A percentile compares a stretch with the other conserved stretches of the same genome.
Evolutionary conservation across 2,797 vertebrate genomes (phyloP).

Genomic region (Acanthiza pusilla): DNA sequence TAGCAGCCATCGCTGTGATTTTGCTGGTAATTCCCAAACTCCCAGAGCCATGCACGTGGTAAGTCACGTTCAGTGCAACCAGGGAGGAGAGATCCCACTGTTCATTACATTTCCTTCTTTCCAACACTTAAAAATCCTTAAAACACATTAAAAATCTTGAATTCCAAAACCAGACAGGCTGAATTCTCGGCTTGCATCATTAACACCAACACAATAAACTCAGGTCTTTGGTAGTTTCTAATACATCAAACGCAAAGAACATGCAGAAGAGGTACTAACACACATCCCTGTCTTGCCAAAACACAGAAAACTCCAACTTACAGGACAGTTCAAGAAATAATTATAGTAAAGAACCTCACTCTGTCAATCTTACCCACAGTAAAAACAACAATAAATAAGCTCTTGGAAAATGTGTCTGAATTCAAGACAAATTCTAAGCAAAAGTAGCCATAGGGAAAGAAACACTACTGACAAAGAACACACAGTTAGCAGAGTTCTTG

Average conservation of each 20-base stretch:
- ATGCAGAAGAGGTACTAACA: background rate
- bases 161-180: background rate
- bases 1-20: fast-evolving
- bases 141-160: background rate
- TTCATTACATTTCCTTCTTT: background rate
- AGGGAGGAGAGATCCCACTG: background rate
- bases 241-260: background rate
- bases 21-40: background rate
- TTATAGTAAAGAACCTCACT: background rate
- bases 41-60: background rate
- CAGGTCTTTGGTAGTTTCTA: background rate
- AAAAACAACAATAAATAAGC: background rate
- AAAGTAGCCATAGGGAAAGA: background rate
- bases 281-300: background rate
- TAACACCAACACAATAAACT: background rate
- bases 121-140: background rate
- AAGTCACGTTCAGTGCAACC: background rate
- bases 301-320: background rate
- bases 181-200: background rate
- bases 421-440: slow-evolving; percentile 1
- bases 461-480: background rate
- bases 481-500: background rate
- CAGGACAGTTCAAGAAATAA: background rate
- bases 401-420: background rate
- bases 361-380: background rate